phyloP scores from a whole-genome alignment of 1,140 invertebrate genomes.

The Zelostemma sp. region DNA sequence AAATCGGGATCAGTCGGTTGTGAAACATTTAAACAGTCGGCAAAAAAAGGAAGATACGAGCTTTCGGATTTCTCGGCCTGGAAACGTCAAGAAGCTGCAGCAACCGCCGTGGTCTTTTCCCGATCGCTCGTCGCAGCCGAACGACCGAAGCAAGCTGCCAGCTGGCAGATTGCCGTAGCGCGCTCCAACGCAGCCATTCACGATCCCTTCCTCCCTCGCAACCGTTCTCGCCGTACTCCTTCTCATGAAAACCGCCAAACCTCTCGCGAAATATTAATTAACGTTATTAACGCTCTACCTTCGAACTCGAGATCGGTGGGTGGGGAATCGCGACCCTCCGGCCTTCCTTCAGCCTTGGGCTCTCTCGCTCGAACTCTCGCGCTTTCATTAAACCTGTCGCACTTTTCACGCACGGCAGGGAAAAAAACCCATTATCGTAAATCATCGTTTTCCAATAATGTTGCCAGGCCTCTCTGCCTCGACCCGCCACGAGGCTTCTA shows the following conservation, averaged over 20 bases:
- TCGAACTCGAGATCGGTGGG: slow-evolving; percentile 47
- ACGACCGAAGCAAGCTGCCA: slow-evolving; percentile 54
- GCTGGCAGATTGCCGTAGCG: slow-evolving; percentile 64
- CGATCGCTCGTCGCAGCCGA: slow-evolving; percentile 30
- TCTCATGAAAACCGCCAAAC: slow-evolving; percentile 58
- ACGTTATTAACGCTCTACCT: slow-evolving; percentile 68
- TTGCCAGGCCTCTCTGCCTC: slow-evolving; percentile 64
- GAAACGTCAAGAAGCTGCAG: slow-evolving; percentile 13
- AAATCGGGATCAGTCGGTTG: too few relatives aligned
- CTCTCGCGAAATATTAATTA: slow-evolving; percentile 70
- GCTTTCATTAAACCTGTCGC: slow-evolving; percentile 44
- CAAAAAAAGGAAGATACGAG: slow-evolving; percentile 39
- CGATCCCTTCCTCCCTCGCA: slow-evolving; percentile 33
- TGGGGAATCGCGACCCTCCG: slow-evolving; percentile 36
- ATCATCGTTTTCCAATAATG: slow-evolving; percentile 72
- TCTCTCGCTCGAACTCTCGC: slow-evolving; percentile 37
- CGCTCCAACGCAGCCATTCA: slow-evolving; percentile 22
- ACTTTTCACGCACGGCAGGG: slow-evolving; percentile 45
- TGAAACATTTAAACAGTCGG: slow-evolving; percentile 57
- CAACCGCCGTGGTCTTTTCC: slow-evolving; percentile 16
- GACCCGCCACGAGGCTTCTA: slow-evolving; percentile 33
- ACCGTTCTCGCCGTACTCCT: slow-evolving; percentile 35
- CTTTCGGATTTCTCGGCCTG: slow-evolving; percentile 3
- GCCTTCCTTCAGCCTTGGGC: slow-evolving; percentile 22
- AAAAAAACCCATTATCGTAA: slow-evolving; percentile 70